phyloP scores from a whole-genome alignment of 2,113 vertebrate species.

The Eubucco bourcierii region DNA sequence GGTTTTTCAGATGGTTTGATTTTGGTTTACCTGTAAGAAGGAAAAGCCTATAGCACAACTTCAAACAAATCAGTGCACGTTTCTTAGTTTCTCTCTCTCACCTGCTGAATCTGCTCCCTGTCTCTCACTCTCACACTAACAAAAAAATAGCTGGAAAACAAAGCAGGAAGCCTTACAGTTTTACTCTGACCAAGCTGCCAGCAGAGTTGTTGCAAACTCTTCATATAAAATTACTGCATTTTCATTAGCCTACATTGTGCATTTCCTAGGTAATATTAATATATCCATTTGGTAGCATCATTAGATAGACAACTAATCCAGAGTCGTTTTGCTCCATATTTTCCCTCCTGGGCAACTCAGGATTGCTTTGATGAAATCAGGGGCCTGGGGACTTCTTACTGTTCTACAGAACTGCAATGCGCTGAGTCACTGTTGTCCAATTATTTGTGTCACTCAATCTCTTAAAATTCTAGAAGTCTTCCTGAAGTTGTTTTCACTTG shows the following conservation, averaged over 20 bases:
- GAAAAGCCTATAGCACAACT: neutral
- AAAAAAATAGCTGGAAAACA: neutral
- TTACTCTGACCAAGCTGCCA: neutral
- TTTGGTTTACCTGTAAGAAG: neutral
- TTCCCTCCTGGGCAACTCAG: neutral
- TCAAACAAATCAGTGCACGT: neutral
- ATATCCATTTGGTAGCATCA: neutral
- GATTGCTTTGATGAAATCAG: neutral
- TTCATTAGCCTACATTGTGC: neutral
- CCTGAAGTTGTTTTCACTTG: constrained; percentile 57
- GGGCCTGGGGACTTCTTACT: neutral
- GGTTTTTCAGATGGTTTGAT: neutral
- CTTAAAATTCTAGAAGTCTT: constrained; percentile 29
- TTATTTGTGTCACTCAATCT: neutral
- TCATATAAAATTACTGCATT: neutral
- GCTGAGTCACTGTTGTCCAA: neutral
- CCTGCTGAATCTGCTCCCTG: neutral
- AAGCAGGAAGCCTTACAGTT: neutral
- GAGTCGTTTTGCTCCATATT: neutral
- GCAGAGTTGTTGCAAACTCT: neutral
- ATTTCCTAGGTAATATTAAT: neutral
- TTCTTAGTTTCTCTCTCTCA: neutral
- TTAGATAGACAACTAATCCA: neutral
- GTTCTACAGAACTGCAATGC: neutral
- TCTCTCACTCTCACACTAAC: neutral